Conservation (phyloP, 1,140 invertebrate species). For the Aphaenogaster ashmeadi region DNA sequence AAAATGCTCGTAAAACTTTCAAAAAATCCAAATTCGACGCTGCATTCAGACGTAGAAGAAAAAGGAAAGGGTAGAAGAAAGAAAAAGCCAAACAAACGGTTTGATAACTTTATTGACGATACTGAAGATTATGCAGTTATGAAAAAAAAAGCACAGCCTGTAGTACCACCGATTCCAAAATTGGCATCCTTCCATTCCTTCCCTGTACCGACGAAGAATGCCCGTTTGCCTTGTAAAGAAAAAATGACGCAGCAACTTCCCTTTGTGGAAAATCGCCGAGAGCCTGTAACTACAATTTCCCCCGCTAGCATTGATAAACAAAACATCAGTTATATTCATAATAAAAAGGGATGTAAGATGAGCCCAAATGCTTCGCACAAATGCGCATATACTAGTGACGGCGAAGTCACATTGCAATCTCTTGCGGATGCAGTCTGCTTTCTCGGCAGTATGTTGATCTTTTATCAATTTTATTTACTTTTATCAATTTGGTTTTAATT, state of each 20-base stretch:
- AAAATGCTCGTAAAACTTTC: slow-evolving; percentile 23
- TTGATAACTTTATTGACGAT: neutral
- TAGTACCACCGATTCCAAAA: slow-evolving; percentile 14
- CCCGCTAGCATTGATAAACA: neutral
- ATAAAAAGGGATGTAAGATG: neutral
- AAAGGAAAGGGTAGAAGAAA: neutral
- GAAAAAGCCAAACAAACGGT: slow-evolving; percentile 1
- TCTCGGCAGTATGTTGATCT: neutral
- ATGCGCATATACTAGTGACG: neutral
- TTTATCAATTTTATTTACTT: neutral
- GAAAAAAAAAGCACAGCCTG: neutral
- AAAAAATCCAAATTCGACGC: slow-evolving; percentile 10
- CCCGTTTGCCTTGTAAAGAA: neutral
- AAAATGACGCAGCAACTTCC: neutral
- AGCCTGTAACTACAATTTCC: neutral
- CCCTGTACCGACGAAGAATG: neutral
- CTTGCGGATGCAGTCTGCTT: neutral
- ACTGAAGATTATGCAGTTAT: neutral
- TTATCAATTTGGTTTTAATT: neutral
- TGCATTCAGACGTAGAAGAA: slow-evolving; percentile 8
- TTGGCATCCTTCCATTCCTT: neutral
- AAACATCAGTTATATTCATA: neutral
- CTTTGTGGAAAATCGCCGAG: neutral
- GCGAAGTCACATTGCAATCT: slow-evolving; percentile 8
- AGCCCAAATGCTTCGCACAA: neutral